Conservation (phyloP, 2,888 invertebrate genomes). For the Melieria picta region DNA sequence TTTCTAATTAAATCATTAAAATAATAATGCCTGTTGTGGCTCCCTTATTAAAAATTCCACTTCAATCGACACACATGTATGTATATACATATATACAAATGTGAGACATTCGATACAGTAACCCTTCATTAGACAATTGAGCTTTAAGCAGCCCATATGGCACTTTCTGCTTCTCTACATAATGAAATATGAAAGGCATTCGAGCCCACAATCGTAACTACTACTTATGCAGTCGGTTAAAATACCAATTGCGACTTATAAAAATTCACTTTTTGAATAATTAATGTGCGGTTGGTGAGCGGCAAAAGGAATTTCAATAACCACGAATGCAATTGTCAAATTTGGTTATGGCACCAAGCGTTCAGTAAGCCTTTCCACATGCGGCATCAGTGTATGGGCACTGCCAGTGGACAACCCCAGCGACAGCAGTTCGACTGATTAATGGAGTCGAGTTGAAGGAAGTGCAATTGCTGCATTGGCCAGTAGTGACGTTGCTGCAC, state of each 20-base stretch:
- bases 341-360: too few relatives aligned
- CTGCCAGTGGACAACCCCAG: too few relatives aligned
- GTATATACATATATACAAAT: constrained; percentile 4
- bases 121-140: constrained; percentile 36
- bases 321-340: too few relatives aligned
- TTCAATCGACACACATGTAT: constrained; percentile 15
- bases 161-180: constrained; percentile 10
- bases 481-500: constrained; percentile 4
- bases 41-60: neutral
- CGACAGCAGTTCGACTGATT: too few relatives aligned
- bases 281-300: constrained; percentile 11
- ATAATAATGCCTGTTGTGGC: constrained; percentile 32
- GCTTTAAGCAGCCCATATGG: constrained; percentile 30
- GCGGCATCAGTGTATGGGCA: too few relatives aligned
- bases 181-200: constrained; percentile 1
- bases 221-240: too few relatives aligned
- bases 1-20: constrained; percentile 56
- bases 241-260: neutral
- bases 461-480: neutral
- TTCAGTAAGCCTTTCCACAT: too few relatives aligned
- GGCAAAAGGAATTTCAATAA: too few relatives aligned
- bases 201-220: neutral
- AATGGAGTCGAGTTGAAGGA: too few relatives aligned
- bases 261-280: constrained; percentile 1
- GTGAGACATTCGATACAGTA: constrained; percentile 5